These are phyloP conservation scores for Tubiluchus corallicola DNA, from an alignment of 2,888 invertebrate species.

Conservation along the genomic window DNA sequence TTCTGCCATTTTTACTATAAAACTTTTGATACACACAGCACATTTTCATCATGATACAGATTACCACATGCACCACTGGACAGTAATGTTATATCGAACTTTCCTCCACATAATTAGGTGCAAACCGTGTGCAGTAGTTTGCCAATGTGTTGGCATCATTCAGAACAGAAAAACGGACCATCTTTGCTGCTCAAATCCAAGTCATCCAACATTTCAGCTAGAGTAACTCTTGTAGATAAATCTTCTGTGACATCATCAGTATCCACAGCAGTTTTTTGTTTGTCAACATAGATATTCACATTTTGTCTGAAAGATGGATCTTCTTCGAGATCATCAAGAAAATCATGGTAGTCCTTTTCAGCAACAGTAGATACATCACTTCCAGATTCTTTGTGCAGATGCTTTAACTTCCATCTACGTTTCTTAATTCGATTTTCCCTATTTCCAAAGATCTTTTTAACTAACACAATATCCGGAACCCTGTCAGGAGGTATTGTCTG, in stretches of 20 bases:
- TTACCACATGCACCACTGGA: too few relatives aligned
- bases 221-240: conserved; percentile 23
- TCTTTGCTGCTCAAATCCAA: conserved; percentile 18
- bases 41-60: too few relatives aligned
- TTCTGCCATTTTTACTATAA: too few relatives aligned
- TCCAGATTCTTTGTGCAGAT: conserved; percentile 47
- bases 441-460: conserved; percentile 69
- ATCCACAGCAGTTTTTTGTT: conserved; percentile 18
- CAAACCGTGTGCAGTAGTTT: too few relatives aligned
- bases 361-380: too few relatives aligned
- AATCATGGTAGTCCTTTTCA: conserved; percentile 72
- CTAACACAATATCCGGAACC: conserved; percentile 72
- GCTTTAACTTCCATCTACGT: conserved; percentile 73
- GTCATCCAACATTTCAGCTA: conserved; percentile 29
- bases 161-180: too few relatives aligned
- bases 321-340: conserved; percentile 91
- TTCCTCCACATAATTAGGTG: too few relatives aligned
- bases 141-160: too few relatives aligned
- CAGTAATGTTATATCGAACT: too few relatives aligned
- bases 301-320: conserved; percentile 71
- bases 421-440: conserved; percentile 47
- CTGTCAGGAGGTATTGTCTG: conserved; percentile 48
- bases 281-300: conserved; percentile 59
- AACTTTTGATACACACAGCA: too few relatives aligned
- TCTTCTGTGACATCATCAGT: conserved; percentile 18